Evolutionary conservation across 2,888 invertebrate species (phyloP).

Genomic region (Mycalesis mineus): DNA sequence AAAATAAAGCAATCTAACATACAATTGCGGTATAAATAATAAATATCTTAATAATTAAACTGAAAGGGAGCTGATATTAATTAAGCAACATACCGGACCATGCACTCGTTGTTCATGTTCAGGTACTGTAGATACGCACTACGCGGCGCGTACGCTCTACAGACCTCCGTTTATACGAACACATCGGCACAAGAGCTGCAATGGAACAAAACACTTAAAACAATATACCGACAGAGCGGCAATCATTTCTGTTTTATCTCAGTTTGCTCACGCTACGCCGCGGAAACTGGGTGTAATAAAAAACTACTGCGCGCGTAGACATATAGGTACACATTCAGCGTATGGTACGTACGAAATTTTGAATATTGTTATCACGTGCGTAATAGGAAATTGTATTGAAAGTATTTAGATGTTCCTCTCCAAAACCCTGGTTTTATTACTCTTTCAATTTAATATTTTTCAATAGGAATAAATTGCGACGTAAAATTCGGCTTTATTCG

Average conservation of each 20-base stretch:
- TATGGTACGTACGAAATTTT: neutral
- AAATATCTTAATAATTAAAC: neutral
- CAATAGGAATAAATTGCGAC: no score
- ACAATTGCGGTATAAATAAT: neutral
- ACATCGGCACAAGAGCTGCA: conserved; percentile 56
- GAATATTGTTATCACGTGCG: neutral
- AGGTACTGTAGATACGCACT: neutral
- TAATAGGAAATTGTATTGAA: neutral
- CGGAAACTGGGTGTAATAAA: conserved; percentile 71
- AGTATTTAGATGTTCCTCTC: no score
- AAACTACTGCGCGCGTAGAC: conserved; percentile 55
- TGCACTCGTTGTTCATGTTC: conserved; percentile 33
- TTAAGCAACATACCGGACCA: conserved; percentile 23
- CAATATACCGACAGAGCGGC: conserved; percentile 73
- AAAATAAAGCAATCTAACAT: neutral
- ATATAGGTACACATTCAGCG: neutral
- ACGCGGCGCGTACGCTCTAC: conserved; percentile 34
- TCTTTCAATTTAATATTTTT: no score
- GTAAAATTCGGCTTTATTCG: no score
- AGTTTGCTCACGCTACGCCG: conserved; percentile 69
- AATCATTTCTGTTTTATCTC: conserved; percentile 76
- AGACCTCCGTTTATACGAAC: conserved; percentile 54
- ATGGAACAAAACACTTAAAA: conserved; percentile 71
- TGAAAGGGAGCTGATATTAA: conserved; percentile 14
- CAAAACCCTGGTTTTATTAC: no score